Evolutionary conservation across 2,888 invertebrate species (phyloP), one percentile per base, ranked within the genome.

Genomic region (Heliconius charithonia): DNA sequence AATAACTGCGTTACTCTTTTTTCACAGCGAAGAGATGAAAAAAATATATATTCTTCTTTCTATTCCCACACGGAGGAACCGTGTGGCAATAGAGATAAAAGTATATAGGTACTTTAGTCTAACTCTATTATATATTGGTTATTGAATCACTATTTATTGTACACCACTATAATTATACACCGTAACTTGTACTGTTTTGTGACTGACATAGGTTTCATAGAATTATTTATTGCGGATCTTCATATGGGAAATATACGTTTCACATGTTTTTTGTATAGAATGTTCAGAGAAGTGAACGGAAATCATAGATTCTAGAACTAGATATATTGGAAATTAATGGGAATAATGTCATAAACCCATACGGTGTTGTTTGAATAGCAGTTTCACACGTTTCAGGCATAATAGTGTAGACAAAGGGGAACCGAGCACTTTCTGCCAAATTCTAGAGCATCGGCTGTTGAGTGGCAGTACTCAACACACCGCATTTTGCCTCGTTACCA

Each of bases 271-370:
- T 59, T 59, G 59, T 59, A n/a, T 12, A 12, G 59, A n/a, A 59
- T 59, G 12, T 59, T 59, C 59, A n/a, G n/a, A n/a, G 59, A 59
- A 59, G n/a, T 59, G n/a, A 59, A 59, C 59, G 59, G 59, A 59
- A n/a, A 59, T 22, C 12, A 1, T 59, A 22, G 59, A 59, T 59
- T 59, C 12, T n/a, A n/a, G 12, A 10, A n/a, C n/a, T 59, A 59
- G 22, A 22, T 59, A 59, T 59, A 59, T 59, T 59, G 10, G 10
- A n/a, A n/a, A n/a, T 59, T 3, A 59, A n/a, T 59, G n/a, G n/a
- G 59, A 59, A 59, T 59, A 59, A 59, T 59, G 59, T 22, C n/a
- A 59, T 59, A 59, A 59, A 3, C n/a, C 4, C n/a, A n/a, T n/a
- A 59, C 10, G n/a, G 22, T 59, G n/a, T 10, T n/a, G 22, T 59